Evolutionary conservation across 1,140 invertebrate species (phyloP).

Genomic region (Nephotettix cincticeps): DNA sequence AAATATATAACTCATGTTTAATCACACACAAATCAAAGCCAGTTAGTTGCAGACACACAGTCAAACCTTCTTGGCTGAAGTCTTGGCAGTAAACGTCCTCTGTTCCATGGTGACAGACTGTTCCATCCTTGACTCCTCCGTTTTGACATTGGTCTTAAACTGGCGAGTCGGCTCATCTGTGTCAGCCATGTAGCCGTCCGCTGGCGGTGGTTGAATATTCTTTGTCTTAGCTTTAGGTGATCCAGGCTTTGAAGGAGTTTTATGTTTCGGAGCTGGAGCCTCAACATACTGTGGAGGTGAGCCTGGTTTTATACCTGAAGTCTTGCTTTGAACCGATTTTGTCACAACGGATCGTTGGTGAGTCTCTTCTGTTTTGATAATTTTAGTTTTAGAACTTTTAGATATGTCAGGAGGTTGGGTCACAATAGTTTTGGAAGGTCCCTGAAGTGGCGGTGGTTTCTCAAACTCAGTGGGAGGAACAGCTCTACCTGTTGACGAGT

Average conservation of each 20-base stretch:
- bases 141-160: slow-evolving; percentile 35
- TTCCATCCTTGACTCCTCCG: background rate
- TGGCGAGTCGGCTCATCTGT: slow-evolving; percentile 59
- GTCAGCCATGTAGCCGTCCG: slow-evolving; percentile 71
- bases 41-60: too few relatives aligned
- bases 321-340: slow-evolving; percentile 16
- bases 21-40: too few relatives aligned
- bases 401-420: background rate
- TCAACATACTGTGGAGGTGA: slow-evolving; percentile 56
- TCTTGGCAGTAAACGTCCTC: background rate
- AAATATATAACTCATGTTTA: too few relatives aligned
- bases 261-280: slow-evolving; percentile 41
- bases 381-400: slow-evolving; percentile 13
- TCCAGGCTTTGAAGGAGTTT: slow-evolving; percentile 46
- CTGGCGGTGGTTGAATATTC: slow-evolving; percentile 47
- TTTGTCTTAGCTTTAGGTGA: slow-evolving; percentile 57
- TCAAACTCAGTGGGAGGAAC: slow-evolving; percentile 60
- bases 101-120: background rate
- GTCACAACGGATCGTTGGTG: slow-evolving; percentile 16
- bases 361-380: slow-evolving; percentile 28
- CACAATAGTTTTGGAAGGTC: slow-evolving; percentile 45
- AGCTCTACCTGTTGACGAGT: slow-evolving; percentile 56
- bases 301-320: slow-evolving; percentile 48
- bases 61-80: slow-evolving; percentile 28
- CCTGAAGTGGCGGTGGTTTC: slow-evolving; percentile 51